Base-by-base conservation (phyloP, 2,888 invertebrate species). In the Lagria hirta region DNA sequence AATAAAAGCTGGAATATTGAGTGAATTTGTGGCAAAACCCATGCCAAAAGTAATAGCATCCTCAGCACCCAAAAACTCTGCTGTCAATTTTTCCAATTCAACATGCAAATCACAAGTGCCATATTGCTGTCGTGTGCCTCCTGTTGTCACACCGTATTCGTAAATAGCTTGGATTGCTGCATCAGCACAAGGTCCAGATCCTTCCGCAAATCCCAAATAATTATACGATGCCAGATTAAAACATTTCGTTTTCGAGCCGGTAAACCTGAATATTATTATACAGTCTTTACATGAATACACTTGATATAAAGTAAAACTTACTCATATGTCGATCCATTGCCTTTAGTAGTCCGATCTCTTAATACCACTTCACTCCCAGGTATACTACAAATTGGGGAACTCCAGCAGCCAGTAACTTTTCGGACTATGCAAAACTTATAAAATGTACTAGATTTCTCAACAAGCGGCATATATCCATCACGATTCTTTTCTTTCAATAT, bases 161-260 rank as follows among this genome's bases (percentile, higher is more conserved):
- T 81, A 76, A 22, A 88, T 77, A 5, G 83, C 76, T 41, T 78
- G 72, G 53, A 83, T 83, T 8, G 89, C 81, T 14, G 79, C 79
- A 46, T 86, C 83, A 7, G 91, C 87, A 71, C 88, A 88, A 2
- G 81, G 79, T 1, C 90, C 92, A 5, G 74, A 72, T 48, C 85
- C 80, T 70, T 92, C 86, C 5, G 97, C 95, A 75, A 98, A 98
- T 3, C 98, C 98, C 51, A 99, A 77, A 75, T 99, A 99, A 75
- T 99, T 99, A 75, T 99, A 99, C 2, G 97, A 98, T 49, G 96
- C 97, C 65, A 98, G 78, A 76, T 99, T 99, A 60, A 97, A 78
- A 65, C 93, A 95, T 61, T 82, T 82, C 12, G 82, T 83, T 71
- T 82, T 77, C n/a, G 78, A 81, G 35, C 94, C 95, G 2, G 92